Conservation (phyloP, 2,888 invertebrate genomes). For the Lamellibrachia columna region DNA sequence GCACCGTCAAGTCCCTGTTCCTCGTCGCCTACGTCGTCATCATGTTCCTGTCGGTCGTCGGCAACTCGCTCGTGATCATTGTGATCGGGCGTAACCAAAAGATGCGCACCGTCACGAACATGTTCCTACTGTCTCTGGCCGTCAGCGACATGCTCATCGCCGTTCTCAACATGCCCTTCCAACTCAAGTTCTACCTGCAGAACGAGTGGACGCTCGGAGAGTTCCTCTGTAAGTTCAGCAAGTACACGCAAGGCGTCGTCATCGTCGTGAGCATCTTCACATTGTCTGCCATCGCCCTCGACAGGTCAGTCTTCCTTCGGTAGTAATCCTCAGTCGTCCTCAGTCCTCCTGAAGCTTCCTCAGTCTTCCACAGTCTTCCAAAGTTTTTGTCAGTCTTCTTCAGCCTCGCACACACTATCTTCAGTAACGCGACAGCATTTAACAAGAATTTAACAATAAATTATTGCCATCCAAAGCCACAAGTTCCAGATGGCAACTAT, state of each 20-base stretch:
- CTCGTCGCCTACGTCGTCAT: slow-evolving; percentile 39
- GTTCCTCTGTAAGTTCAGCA: slow-evolving; percentile 48
- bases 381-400: slow-evolving; percentile 32
- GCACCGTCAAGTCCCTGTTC: neutral
- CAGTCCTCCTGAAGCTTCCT: no score
- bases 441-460: no score
- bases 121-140: slow-evolving; percentile 53
- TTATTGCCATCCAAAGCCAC: no score
- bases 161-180: slow-evolving; percentile 52
- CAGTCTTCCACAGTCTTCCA: no score
- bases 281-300: slow-evolving; percentile 49
- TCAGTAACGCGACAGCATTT: neutral
- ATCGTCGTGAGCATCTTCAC: slow-evolving; percentile 50
- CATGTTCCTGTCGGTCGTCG: slow-evolving; percentile 45
- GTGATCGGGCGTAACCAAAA: slow-evolving; percentile 44
- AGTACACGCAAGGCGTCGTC: slow-evolving; percentile 49
- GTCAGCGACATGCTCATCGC: slow-evolving; percentile 53
- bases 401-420: neutral
- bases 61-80: slow-evolving; percentile 47
- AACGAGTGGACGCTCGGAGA: slow-evolving; percentile 52
- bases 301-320: slow-evolving; percentile 42
- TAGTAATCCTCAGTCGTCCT: no score
- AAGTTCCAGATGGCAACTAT: no score
- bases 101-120: slow-evolving; percentile 49
- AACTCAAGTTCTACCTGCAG: slow-evolving; percentile 45